Evolutionary conservation across 2,888 invertebrate species (phyloP).

Genomic region (Tridacna gigas): DNA sequence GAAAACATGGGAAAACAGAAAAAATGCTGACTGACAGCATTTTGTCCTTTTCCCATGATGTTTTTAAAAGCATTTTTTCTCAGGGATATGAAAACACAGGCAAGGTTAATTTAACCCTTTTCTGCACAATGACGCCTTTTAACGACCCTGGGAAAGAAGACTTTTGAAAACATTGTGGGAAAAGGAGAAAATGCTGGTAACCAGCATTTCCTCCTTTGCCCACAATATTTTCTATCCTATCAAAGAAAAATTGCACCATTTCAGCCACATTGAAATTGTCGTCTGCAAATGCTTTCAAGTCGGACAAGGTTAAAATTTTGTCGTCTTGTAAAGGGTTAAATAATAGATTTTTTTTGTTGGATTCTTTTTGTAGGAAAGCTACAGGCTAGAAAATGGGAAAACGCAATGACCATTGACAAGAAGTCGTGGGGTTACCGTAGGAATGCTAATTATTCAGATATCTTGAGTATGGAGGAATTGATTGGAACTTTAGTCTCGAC

Average conservation of each 20-base stretch:
- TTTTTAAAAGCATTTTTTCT: no score
- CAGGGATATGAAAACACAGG: no score
- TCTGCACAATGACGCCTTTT: not conserved
- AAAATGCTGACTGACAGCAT: no score
- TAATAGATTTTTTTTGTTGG: not conserved
- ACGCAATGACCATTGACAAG: conserved; percentile 95
- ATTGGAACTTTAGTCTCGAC: conserved; percentile 82
- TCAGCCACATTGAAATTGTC: no score
- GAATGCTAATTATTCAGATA: conserved; percentile 79
- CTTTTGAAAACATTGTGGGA: not conserved
- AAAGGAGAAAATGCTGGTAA: not conserved
- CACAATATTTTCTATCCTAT: not conserved
- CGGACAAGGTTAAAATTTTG: no score
- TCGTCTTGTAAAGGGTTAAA: no score
- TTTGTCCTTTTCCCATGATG: no score
- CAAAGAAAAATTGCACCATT: no score
- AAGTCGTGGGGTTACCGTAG: conserved; percentile 88
- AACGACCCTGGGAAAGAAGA: not conserved
- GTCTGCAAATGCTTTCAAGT: no score
- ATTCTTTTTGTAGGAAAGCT: conserved; percentile 66
- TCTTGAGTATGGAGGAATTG: conserved; percentile 87
- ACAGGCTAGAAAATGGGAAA: conserved; percentile 95
- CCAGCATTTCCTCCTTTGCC: not conserved
- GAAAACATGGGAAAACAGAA: no score
- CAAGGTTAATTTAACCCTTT: no score